Evolutionary conservation across 2,113 vertebrate species (phyloP).

Genomic region (Upupa epops): DNA sequence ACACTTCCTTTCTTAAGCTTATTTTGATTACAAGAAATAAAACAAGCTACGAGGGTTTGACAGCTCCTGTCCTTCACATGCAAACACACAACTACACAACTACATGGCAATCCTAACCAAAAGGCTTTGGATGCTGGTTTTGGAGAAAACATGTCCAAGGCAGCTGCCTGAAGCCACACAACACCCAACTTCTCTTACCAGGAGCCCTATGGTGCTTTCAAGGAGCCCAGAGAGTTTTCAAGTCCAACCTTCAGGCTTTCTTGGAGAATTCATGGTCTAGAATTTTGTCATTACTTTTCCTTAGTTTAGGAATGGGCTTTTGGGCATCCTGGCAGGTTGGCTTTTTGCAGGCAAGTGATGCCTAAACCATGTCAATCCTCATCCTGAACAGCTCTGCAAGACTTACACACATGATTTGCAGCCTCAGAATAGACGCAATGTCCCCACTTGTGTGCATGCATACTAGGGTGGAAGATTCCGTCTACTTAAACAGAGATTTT

Average conservation of each 20-base stretch:
- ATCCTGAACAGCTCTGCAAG: not conserved
- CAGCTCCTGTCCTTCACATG: constrained; percentile 27
- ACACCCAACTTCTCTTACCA: not conserved
- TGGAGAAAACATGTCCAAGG: not conserved
- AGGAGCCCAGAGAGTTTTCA: not conserved
- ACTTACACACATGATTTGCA: not conserved
- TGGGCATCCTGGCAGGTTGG: not conserved
- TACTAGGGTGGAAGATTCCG: constrained; percentile 2
- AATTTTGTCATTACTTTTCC: not conserved
- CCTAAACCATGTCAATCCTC: not conserved
- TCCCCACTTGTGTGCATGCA: constrained; percentile 7
- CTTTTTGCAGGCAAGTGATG: not conserved
- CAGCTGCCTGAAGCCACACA: not conserved
- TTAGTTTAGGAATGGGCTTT: not conserved
- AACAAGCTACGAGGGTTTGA: not conserved
- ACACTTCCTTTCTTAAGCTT: not conserved
- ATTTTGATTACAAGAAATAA: not conserved
- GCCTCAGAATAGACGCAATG: not conserved
- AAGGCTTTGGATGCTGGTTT: constrained; percentile 25
- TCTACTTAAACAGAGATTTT: constrained; percentile 22
- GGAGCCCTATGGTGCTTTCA: not conserved
- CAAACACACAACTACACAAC: constrained; percentile 32
- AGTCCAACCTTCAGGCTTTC: not conserved
- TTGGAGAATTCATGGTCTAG: not conserved
- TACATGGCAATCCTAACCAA: not conserved